Conservation (phyloP, 2,888 invertebrate species). For the Tillus elongatus region DNA sequence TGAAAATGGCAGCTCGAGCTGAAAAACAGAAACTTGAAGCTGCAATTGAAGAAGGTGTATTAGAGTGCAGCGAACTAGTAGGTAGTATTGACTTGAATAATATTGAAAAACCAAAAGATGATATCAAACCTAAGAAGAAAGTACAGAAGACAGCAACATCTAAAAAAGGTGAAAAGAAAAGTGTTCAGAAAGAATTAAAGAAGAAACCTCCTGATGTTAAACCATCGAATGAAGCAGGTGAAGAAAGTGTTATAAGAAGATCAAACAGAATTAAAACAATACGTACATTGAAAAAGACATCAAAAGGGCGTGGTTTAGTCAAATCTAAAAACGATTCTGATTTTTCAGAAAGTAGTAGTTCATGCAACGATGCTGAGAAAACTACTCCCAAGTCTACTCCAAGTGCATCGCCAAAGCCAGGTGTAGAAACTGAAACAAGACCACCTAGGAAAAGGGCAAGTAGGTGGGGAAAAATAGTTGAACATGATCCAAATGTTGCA, state of each 20-base stretch:
- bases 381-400: constrained; percentile 20
- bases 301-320: constrained; percentile 57
- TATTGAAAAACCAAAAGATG: constrained; percentile 7
- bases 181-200: not conserved
- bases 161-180: constrained; percentile 4
- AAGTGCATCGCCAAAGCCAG: constrained; percentile 21
- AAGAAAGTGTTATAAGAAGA: constrained; percentile 40
- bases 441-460: constrained; percentile 44
- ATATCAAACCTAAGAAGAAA: not conserved
- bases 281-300: constrained; percentile 56
- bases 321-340: constrained; percentile 42
- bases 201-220: constrained; percentile 5
- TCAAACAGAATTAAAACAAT: constrained; percentile 71
- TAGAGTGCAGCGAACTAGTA: constrained; percentile 3
- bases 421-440: constrained; percentile 47
- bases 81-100: constrained; percentile 1
- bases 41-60: constrained; percentile 15
- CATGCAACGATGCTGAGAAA: constrained; percentile 9
- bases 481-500: constrained; percentile 65
- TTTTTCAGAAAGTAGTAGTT: constrained; percentile 47
- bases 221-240: constrained; percentile 8
- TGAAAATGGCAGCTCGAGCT: constrained; percentile 3
- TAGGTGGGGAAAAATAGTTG: too few relatives aligned
- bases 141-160: not conserved
- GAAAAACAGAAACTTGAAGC: constrained; percentile 11